Base-by-base conservation (phyloP, 2,797 vertebrate species). In the Phalanger gymnotis region DNA sequence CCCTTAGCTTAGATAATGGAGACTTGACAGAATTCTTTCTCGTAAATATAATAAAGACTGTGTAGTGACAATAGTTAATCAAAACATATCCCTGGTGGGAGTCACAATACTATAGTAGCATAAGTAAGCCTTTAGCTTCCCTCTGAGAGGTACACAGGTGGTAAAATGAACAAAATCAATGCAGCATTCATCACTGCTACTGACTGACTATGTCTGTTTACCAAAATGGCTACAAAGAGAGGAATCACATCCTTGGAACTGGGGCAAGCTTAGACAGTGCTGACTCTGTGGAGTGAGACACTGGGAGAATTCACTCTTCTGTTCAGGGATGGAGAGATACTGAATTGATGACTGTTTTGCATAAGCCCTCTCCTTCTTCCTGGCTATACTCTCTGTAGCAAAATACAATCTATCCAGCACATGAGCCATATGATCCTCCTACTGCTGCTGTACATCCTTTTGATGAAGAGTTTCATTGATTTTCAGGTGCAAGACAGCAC, bases 381-480 rank as follows among this genome's bases (percentile, higher is more conserved):
- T 4, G 81, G 30, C 3, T 53, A 40, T 66, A 54, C 93, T 54
- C 5, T 14, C 16, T 52, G 92, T 5, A 2, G 56, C 0, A 0
- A 47, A 11, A 2, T 3, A 53, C 52, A 56, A 87, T 56, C 92
- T 91, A 31, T 91, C 52, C 47, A 40, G 94, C 47, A 53, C 28
- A 58, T 73, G 57, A 73, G 25, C 57, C 34, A 4, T 31, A 54
- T 4, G 57, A 28, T 0, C 40, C 6, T n/a, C 6, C 87, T 54
- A 2, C 52, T 31, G 51, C 54, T 40, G 30, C 93, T 10, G 13
- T 47, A n/a, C 54, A 56, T 14, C 87, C 53, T 47, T 87, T 93
- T 61, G 81, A 96, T 92, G 56, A 93, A 96, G 95, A 92, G 93
- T 91, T 92, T 91, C 93, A 93, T 73, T 94, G 89, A 95, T 96